Percentiles rank a stretch among this genome's conserved stretches.
phyloP scores from a whole-genome alignment of 2,797 vertebrate species.

The Enteromius unitaeniatus region DNA sequence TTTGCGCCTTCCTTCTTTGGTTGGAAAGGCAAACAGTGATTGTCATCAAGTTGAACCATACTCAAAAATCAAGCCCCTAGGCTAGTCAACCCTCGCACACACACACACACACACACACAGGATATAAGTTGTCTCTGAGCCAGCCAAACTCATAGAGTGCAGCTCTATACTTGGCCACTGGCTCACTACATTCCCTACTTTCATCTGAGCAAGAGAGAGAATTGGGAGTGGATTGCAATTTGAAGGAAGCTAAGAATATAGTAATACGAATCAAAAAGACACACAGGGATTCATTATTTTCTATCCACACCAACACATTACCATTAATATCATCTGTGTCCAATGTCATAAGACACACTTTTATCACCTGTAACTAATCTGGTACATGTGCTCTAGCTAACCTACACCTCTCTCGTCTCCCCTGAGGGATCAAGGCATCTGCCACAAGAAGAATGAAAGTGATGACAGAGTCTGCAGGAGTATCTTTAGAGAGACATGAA shows the following conservation, averaged over 20 bases:
- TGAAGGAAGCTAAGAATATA: slow-evolving; percentile 16
- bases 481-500: slow-evolving; percentile 32
- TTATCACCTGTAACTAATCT: slow-evolving; percentile 22
- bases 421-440: slow-evolving; percentile 23
- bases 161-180: slow-evolving; percentile 70
- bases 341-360: not conserved
- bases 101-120: slow-evolving; percentile 63
- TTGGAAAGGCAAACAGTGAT: slow-evolving; percentile 78
- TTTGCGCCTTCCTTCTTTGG: slow-evolving; percentile 67
- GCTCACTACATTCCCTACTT: slow-evolving; percentile 78
- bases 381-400: slow-evolving; percentile 38
- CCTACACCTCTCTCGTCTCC: slow-evolving; percentile 11
- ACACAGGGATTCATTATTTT: slow-evolving; percentile 3
- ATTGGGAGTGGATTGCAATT: slow-evolving; percentile 4
- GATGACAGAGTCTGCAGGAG: slow-evolving; percentile 35
- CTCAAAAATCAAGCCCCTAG: slow-evolving; percentile 78
- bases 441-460: slow-evolving; percentile 27
- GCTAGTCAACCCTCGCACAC: slow-evolving; percentile 70
- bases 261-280: not conserved
- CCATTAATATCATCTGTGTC: not conserved
- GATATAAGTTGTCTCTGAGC: slow-evolving; percentile 77
- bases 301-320: not conserved
- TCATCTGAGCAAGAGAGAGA: slow-evolving; percentile 67
- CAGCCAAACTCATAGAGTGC: slow-evolving; percentile 49
- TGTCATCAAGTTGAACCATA: slow-evolving; percentile 78